Conservation (phyloP, 2,888 invertebrate genomes). For the Mystacides longicornis region DNA sequence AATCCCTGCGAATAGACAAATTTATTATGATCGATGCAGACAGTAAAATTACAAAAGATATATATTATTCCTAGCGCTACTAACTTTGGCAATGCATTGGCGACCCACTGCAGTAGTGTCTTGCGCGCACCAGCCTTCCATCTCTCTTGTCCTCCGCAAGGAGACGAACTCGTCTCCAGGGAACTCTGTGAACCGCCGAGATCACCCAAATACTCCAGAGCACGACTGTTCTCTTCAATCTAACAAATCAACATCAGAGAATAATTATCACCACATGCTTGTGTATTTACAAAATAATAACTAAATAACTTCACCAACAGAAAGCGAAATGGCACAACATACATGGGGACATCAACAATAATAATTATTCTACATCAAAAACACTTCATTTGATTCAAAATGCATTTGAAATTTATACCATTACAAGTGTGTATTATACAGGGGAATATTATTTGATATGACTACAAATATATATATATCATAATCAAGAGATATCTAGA, state of each 20-base stretch:
- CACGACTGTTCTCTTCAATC: constrained; percentile 93
- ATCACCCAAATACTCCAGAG: constrained; percentile 77
- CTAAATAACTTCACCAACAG: too few relatives aligned
- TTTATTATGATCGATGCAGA: neutral
- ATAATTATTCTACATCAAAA: too few relatives aligned
- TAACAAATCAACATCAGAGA: constrained; percentile 36
- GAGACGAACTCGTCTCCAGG: constrained; percentile 71
- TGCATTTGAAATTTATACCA: too few relatives aligned
- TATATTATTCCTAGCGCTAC: constrained; percentile 28
- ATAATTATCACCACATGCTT: neutral
- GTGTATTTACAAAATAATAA: too few relatives aligned
- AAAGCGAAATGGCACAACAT: too few relatives aligned
- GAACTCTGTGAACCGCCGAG: constrained; percentile 75
- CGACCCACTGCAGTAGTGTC: constrained; percentile 89
- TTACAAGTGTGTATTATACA: too few relatives aligned
- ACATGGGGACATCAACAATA: too few relatives aligned
- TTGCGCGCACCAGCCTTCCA: constrained; percentile 89
- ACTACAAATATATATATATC: too few relatives aligned
- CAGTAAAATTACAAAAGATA: neutral
- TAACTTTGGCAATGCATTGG: constrained; percentile 80
- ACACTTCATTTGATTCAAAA: too few relatives aligned
- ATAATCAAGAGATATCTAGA: too few relatives aligned
- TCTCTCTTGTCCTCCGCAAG: constrained; percentile 55
- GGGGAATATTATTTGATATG: too few relatives aligned
- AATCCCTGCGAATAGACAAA: constrained; percentile 65